Base-by-base conservation (phyloP, 2,113 vertebrate species). In the Megaceryle maxima region DNA sequence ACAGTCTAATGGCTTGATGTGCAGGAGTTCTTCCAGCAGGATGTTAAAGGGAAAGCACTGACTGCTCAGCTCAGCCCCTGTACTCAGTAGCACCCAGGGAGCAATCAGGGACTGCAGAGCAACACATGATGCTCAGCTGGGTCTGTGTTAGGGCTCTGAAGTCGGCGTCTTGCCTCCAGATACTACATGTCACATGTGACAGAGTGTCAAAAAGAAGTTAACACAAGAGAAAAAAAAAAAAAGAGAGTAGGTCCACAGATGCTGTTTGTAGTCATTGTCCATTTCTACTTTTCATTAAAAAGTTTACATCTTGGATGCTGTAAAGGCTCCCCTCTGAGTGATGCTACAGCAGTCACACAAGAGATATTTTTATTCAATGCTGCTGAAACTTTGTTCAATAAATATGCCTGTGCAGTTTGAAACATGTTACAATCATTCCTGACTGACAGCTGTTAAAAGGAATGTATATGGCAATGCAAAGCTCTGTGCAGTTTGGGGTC, bases 31-130 rank as follows among this genome's bases (percentile, higher is more conserved):
- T 87, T 91, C 73, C 56, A 85, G 67, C 43, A 88, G 51, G 64
- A 50, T 85, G 57, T 96, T 96, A 96, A 96, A 96, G 77, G 62
- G 68, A 93, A 94, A 94, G 70, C 41, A 87, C 35, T 3, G 9
- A 25, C 68, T 73, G 59, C 51, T 86, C 64, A 56, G 37, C 78
- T 86, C 51, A 77, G 41, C 33, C 46, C 15, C 29, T 0, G 5
- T 44, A 39, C 35, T 83, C 78, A 94, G 55, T 16, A 83, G 75
- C 75, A 86, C 22, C 35, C 25, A 80, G 48, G 72, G 84, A 92
- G 53, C 66, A 44, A 87, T 85, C 35, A 62, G n/a, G 13, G n/a
- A 63, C 70, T 53, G 53, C 44, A 94, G 48, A 84, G 60, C 60
- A 50, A 11, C 41, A 53, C 44, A n/a, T 13, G 35, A 19, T 68